These are phyloP conservation scores for Dascyllus trimaculatus DNA, from an alignment of 2,113 vertebrate species.

Conservation along the genomic window DNA sequence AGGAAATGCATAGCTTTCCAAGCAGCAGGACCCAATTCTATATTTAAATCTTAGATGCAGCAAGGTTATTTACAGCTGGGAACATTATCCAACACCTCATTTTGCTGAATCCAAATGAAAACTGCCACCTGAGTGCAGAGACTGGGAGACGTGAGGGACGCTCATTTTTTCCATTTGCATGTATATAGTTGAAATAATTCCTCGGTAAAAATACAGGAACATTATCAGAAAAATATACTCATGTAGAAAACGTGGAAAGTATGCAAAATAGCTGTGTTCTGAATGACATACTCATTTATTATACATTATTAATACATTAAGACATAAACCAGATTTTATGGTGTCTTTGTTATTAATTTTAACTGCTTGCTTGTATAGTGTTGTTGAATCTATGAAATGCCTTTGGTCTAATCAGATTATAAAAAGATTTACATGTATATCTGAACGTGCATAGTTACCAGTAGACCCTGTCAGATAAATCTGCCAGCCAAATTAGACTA, in stretches of 20 bases:
- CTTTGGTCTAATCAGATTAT: neutral
- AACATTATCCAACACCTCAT: slow-evolving; percentile 82
- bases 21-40: slow-evolving; percentile 75
- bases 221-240: neutral
- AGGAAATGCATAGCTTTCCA: slow-evolving; percentile 82
- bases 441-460: neutral
- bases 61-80: slow-evolving; percentile 82
- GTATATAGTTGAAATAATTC: neutral
- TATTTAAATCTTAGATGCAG: slow-evolving; percentile 83
- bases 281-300: no score
- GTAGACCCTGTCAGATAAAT: neutral
- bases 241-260: neutral
- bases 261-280: neutral
- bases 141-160: slow-evolving; percentile 8
- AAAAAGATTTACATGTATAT: neutral
- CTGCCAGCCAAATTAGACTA: neutral
- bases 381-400: neutral
- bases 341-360: neutral
- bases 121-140: slow-evolving; percentile 47
- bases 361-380: neutral
- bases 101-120: slow-evolving; percentile 82
- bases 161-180: slow-evolving; percentile 14
- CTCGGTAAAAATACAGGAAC: neutral
- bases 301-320: neutral
- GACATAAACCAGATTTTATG: no score